Percentiles rank a stretch among this genome's conserved stretches.
Evolutionary conservation across 2,888 invertebrate species (phyloP).

Genomic region (Diabrotica balteata): DNA sequence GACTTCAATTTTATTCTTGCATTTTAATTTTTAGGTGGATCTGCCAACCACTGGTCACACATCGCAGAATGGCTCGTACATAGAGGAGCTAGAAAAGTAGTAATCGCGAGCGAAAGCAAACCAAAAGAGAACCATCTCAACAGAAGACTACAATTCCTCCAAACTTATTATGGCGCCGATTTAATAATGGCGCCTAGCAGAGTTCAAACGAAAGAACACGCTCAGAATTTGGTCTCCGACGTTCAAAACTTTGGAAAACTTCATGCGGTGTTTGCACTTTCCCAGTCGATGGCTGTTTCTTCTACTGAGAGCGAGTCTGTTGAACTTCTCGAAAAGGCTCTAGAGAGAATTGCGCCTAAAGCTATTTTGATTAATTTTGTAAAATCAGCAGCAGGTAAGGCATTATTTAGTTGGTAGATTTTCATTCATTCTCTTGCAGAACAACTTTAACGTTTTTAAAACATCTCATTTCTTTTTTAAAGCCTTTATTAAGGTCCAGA

Average conservation of each 20-base stretch:
- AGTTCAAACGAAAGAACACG: constrained; percentile 50
- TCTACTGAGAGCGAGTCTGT: constrained; percentile 51
- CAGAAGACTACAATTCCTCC: constrained; percentile 51
- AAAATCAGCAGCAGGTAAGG: constrained; percentile 47
- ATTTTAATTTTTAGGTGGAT: constrained; percentile 47
- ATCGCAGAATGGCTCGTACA: constrained; percentile 85
- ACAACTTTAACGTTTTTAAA: no score
- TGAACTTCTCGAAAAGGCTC: constrained; percentile 53
- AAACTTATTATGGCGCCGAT: constrained; percentile 52
- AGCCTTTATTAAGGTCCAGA: no score
- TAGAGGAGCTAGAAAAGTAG: constrained; percentile 80
- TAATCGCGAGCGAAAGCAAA: constrained; percentile 80
- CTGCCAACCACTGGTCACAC: constrained; percentile 54
- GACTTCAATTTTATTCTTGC: no score
- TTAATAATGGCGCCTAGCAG: constrained; percentile 51
- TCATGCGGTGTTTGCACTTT: constrained; percentile 53
- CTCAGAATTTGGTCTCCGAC: constrained; percentile 47
- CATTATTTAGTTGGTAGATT: no score
- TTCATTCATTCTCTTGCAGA: no score
- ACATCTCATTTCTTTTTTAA: no score
- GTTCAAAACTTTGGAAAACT: constrained; percentile 51
- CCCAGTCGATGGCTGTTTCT: constrained; percentile 42
- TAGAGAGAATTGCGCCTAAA: constrained; percentile 54
- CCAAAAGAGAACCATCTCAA: constrained; percentile 74
- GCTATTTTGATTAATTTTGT: constrained; percentile 55